Evolutionary conservation across 2,888 invertebrate species (phyloP).

Genomic region (Drosophila anomelani): DNA sequence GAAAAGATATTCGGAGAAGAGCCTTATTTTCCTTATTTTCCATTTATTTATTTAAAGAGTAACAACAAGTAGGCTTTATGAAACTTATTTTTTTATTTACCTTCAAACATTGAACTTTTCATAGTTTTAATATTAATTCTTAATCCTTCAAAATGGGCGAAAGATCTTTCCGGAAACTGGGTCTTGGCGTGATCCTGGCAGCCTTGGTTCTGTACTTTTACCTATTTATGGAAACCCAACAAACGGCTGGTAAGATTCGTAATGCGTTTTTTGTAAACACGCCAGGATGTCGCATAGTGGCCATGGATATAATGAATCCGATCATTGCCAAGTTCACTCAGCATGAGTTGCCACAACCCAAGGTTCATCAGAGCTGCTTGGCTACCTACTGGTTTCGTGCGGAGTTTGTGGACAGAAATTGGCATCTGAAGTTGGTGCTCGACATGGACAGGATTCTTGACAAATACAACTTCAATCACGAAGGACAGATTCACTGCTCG

Average conservation of each 20-base stretch:
- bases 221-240: constrained; percentile 11
- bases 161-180: constrained; percentile 20
- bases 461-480: neutral
- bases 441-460: constrained; percentile 16
- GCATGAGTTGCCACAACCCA: neutral
- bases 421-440: constrained; percentile 12
- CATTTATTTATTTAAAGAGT: no score
- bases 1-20: neutral
- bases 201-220: constrained; percentile 8
- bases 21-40: no score
- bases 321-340: constrained; percentile 9
- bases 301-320: constrained; percentile 38
- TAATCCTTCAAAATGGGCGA: constrained; percentile 4
- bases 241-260: neutral
- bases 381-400: constrained; percentile 12
- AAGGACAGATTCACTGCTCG: constrained; percentile 18
- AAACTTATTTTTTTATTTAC: neutral
- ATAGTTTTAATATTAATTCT: neutral
- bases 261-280: constrained; percentile 37
- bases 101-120: neutral
- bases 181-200: constrained; percentile 8
- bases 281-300: constrained; percentile 26
- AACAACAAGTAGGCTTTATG: no score
- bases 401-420: neutral
- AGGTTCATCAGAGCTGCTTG: neutral